These are phyloP conservation scores for Seira musarum DNA, from an alignment of 2,888 invertebrate species.

Conservation along the genomic window DNA sequence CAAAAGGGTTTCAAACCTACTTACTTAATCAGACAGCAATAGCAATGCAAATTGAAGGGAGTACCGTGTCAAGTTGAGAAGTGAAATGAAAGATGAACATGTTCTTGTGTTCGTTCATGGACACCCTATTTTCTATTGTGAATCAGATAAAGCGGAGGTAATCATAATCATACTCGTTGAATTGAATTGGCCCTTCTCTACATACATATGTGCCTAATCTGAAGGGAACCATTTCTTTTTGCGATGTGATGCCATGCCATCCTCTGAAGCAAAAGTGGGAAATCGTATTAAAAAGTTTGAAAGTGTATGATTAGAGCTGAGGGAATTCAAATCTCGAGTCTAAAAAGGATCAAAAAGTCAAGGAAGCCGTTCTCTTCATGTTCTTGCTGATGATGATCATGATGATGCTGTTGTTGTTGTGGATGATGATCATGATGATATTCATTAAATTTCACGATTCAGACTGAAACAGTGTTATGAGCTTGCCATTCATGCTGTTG, in stretches of 20 bases:
- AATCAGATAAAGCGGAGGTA: constrained; percentile 19
- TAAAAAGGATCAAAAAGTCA: constrained; percentile 18
- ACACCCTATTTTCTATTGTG: neutral
- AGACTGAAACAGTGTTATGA: constrained; percentile 8
- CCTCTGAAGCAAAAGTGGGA: neutral
- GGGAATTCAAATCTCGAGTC: neutral
- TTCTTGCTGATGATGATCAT: neutral
- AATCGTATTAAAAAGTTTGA: neutral
- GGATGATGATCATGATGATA: constrained; percentile 4
- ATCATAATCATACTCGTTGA: neutral
- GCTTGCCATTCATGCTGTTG: neutral
- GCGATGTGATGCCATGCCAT: neutral
- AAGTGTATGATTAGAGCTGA: neutral
- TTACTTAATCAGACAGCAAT: constrained; percentile 24
- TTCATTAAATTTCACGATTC: constrained; percentile 14
- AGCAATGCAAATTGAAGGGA: neutral
- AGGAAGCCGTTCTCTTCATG: constrained; percentile 6
- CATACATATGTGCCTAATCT: neutral
- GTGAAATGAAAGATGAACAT: constrained; percentile 8
- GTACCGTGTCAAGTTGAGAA: neutral
- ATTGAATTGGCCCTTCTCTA: constrained; percentile 2
- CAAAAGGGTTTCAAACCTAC: constrained; percentile 20
- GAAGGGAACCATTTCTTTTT: neutral
- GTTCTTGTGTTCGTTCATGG: constrained; percentile 31
- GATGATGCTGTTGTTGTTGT: neutral